Evolutionary conservation across 2,888 invertebrate species (phyloP), one percentile per base, ranked within the genome.

Genomic region (Meta bourneti): DNA sequence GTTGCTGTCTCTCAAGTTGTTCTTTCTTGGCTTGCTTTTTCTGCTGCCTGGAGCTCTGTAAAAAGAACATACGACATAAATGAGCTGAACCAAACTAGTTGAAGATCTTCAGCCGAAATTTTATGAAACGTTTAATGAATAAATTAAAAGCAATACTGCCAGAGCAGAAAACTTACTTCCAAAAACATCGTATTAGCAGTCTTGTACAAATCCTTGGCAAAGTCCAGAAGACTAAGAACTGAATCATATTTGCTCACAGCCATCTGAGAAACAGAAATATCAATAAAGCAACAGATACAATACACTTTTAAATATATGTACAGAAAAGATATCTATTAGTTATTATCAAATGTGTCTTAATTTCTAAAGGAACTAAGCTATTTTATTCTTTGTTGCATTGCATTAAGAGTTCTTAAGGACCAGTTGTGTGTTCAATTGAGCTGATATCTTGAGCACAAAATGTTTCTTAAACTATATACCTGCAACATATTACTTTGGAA

Each of bases 161-260:
- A 6, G 13, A 77, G 9, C 34, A 8, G 6, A 52, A 8, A 71
- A 72, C 94, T 94, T 94, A 95, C 95, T 93, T 97, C 96, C 93
- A 96, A 95, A 69, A 96, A 96, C 94, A 98, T 97, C 87, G 96
- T 95, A 92, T 96, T 95, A 94, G 98, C 97, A 95, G 98, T 98
- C 95, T 98, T 98, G 93, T 96, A 97, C 90, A 98, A 95, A 93
- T 98, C 98, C 93, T 97, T 96, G 11, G 98, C 97, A 95, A 98
- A 97, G 93, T 98, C 98, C 95, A 99, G 95, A 78, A 97, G 97
- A 94, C 97, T 97, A 93, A 97, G 96, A 61, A 99, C 98, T 94
- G 98, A 98, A 95, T 98, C 98, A 95, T 97, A 98, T 95, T 98
- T 98, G 74, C 97, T 97, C 93, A 98, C 97, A 52, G 98, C 98